phyloP scores from a whole-genome alignment of 2,888 invertebrate species.

The Callyntrura guangdongensis region DNA sequence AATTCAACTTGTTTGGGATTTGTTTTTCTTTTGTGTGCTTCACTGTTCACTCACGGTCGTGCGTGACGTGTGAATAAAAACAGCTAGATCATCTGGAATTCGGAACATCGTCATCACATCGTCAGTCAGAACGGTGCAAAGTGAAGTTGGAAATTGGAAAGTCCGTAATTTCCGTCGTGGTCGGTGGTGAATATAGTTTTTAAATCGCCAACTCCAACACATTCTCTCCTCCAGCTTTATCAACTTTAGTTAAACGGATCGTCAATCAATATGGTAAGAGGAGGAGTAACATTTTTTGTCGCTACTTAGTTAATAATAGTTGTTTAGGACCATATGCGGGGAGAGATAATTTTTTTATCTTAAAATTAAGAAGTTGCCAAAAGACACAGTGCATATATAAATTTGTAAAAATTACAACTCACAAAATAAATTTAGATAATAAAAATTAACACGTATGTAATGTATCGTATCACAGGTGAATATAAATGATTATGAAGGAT shows the following conservation, averaged over 20 bases:
- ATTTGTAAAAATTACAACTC: background rate
- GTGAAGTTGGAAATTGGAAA: slow-evolving; percentile 35
- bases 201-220: slow-evolving; percentile 26
- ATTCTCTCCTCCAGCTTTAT: slow-evolving; percentile 37
- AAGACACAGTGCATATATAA: too few species aligned
- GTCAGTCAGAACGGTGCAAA: slow-evolving; percentile 28
- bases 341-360: too few species aligned
- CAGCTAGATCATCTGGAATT: slow-evolving; percentile 19
- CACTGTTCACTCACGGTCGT: slow-evolving; percentile 1
- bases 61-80: slow-evolving; percentile 47
- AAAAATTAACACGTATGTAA: too few species aligned
- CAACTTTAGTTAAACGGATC: slow-evolving; percentile 67
- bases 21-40: slow-evolving; percentile 56
- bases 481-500: too few species aligned
- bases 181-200: slow-evolving; percentile 43
- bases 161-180: slow-evolving; percentile 1
- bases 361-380: too few species aligned
- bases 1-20: slow-evolving; percentile 42
- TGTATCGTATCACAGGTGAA: too few species aligned
- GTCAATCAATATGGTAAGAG: slow-evolving; percentile 70
- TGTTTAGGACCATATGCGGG: background rate
- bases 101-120: slow-evolving; percentile 33
- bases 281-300: slow-evolving; percentile 9
- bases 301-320: too few species aligned
- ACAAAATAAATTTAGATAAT: too few species aligned